Percentiles rank a stretch among this genome's conserved stretches.
Evolutionary conservation across 2,113 vertebrate species (phyloP).

Genomic region (Ornithorhynchus anatinus): DNA sequence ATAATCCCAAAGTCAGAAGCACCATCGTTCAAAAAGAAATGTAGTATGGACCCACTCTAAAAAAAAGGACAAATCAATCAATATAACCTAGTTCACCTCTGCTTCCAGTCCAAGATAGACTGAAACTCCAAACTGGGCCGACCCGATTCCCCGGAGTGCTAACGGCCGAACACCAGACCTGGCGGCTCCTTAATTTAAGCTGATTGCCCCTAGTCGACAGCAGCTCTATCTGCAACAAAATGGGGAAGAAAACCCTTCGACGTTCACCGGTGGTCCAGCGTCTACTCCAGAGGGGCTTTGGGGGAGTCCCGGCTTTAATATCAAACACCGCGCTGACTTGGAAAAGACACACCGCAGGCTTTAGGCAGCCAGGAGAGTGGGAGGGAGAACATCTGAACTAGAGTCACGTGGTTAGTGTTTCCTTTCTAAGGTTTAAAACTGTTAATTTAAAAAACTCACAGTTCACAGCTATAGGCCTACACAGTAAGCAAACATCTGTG

Average conservation of each 20-base stretch:
- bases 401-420: constrained; percentile 74
- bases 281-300: constrained; percentile 63
- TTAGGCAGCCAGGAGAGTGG: constrained; percentile 17
- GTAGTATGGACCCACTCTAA: constrained; percentile 60
- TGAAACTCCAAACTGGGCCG: constrained; percentile 31
- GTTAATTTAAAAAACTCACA: constrained; percentile 83
- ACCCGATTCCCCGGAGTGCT: constrained; percentile 44
- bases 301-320: constrained; percentile 40
- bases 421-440: constrained; percentile 74
- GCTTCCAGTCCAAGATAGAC: constrained; percentile 44
- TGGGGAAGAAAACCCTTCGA: constrained; percentile 46
- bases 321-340: constrained; percentile 56
- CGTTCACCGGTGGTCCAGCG: constrained; percentile 41
- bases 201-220: constrained; percentile 60
- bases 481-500: constrained; percentile 90
- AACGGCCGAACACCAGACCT: constrained; percentile 46
- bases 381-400: constrained; percentile 62
- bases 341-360: constrained; percentile 59
- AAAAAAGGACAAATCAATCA: constrained; percentile 34
- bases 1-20: constrained; percentile 69
- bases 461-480: constrained; percentile 95
- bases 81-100: constrained; percentile 34
- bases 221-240: constrained; percentile 62
- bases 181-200: constrained; percentile 57
- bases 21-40: constrained; percentile 70